Base-by-base conservation (phyloP, 2,797 vertebrate genomes). In the Crax fasciolata region DNA sequence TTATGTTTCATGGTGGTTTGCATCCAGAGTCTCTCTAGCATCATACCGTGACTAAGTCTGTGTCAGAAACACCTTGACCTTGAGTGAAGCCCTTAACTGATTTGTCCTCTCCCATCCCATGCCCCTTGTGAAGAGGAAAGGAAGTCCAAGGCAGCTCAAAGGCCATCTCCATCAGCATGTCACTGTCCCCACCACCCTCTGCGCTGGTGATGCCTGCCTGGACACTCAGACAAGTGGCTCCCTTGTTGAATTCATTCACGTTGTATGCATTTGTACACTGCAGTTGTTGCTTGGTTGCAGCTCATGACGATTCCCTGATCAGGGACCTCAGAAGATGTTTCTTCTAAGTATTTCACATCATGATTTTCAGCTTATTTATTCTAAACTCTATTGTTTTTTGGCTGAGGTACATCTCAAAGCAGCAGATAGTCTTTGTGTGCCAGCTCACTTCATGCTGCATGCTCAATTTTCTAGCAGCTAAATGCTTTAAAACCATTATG, bases 401-500 rank as follows among this genome's bases (percentile, higher is more conserved):
- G 30, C 55, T 94, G 44, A 70, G 11, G 30, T 68, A 19, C 5
- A 1, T 55, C 84, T 90, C 70, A 84, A 78, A 74, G 49, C 28
- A 91, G 54, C 44, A 70, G 68, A 91, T 18, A 72, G 21, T 66
- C 66, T 85, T 87, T 24, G 70, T 44, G 28, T 68, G 70, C 39
- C 44, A 89, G n/a, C 15, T 89, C 24, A 73, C 44, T 91, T 94
- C 35, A n/a, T 1, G 8, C 43, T 78, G 30, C 13, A 43, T 32
- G 32, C 35, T 86, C 48, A 7, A 35, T 91, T 92, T 76, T 73
- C 58, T 62, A 75, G 62, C 16, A 65, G 24, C 35, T 73, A 91
- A 91, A 91, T 75, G 14, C 46, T 89, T 80, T 90, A 72, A 87
- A 92, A 80, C 70, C 43, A 19, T 84, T 70, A 87, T 39, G 62